Base-by-base conservation (phyloP, 2,113 vertebrate genomes). In the Prinia subflava region DNA sequence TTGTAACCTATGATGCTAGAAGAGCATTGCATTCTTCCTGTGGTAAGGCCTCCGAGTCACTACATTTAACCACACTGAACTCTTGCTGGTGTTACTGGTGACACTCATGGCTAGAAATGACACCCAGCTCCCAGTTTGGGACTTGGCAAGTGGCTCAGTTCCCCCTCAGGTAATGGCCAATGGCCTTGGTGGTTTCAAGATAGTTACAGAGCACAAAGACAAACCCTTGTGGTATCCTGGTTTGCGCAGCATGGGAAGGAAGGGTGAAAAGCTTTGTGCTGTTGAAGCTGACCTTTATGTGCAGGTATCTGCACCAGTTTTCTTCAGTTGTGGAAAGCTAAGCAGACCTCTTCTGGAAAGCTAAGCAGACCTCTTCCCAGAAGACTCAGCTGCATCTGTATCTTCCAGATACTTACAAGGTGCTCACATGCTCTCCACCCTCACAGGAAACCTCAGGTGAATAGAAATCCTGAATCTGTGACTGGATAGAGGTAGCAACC, bases 61-160 rank as follows among this genome's bases (percentile, higher is more conserved):
- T 46, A 50, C 13, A 7, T 79, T 74, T 82, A 82, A 63, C 35
- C 12, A 20, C 0, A 2, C 14, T n/a, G 37, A 77, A 39, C 10
- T 7, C 44, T 55, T 69, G 6, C n/a, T 60, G 63, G 20, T 77
- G 42, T 55, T 59, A 23, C 23, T 60, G 30, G 27, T 42, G 41
- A 56, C 59, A 52, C 5, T 47, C 7, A 9, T 23, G 37, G 41
- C 18, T 74, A 27, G 44, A 64, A 92, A 69, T 15, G 11, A n/a
- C 41, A 65, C 3, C 3, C 23, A 31, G 50, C 4, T 85, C 56
- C 11, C 42, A 30, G 0, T 31, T 0, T 75, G 65, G 31, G 39
- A 53, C 8, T 49, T 81, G 28, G 10, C 27, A 87, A 49, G 15
- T 10, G 44, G 23, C 15, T 78, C 55, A 60, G 6, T 13, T 84